Base-by-base conservation (phyloP, 2,113 vertebrate species). In the Corapipo altera region DNA sequence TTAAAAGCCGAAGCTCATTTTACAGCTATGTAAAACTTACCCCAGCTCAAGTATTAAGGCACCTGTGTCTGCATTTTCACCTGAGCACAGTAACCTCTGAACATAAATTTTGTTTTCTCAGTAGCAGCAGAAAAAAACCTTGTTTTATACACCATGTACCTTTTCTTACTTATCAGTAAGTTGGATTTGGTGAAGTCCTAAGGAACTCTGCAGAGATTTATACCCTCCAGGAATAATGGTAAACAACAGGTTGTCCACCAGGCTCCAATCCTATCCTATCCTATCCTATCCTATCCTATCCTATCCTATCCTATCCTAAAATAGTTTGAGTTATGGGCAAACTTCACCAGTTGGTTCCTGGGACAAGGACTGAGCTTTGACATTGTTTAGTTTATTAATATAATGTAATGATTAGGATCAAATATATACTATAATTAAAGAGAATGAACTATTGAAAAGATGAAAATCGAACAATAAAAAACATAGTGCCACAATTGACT, bases 1-100 rank as follows among this genome's bases (percentile, higher is more conserved):
- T 98, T 98, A 97, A 98, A 98, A 97, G 97, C 91, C 59, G 92
- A 95, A 97, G 97, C 96, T 97, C 94, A 97, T 97, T 98, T 98
- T 98, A 95, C 95, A 94, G 71, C 81, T 85, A 96, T 88, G 94
- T 97, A 96, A 97, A 97, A 92, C 95, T 87, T 85, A 91, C 32
- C 77, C 88, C 87, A 96, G 89, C 67, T 95, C 95, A 96, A 97
- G 92, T 88, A 97, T 96, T 95, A 92, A 96, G 82, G 89, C 97
- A 98, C 97, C 98, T 98, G 98, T 96, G 95, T 92, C 91, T 32
- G 64, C 85, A 78, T 94, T 97, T 95, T 91, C 41, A 72, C 87
- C 90, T 93, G 61, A 95, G 61, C 64, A 16, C 13, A 23, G 12
- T 58, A 89, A 91, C 74, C 28, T 93, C 30, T 76, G 61, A 76